These are phyloP conservation scores for Ammospiza caudacuta DNA, from an alignment of 2,113 vertebrate species.

Conservation along the genomic window DNA sequence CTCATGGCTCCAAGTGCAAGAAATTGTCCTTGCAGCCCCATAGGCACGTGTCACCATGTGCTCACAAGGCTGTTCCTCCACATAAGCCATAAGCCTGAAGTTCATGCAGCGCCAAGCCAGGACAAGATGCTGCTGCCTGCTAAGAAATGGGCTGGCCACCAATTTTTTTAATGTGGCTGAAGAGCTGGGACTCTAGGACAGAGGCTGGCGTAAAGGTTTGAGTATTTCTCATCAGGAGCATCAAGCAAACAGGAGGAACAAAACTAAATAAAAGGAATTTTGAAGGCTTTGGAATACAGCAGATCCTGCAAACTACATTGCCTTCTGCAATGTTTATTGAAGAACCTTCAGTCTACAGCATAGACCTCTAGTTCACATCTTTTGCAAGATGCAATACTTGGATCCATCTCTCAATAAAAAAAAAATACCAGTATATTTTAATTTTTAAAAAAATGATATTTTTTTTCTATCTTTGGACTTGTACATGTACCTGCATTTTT, in stretches of 20 bases:
- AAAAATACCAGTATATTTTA: neutral
- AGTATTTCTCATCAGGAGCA: neutral
- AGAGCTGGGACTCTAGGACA: neutral
- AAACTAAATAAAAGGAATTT: neutral
- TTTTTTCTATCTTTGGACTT: neutral
- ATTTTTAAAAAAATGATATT: neutral
- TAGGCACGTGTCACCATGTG: neutral
- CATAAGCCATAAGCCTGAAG: neutral
- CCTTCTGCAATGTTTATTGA: neutral
- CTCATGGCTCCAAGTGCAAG: neutral
- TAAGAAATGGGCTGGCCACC: neutral
- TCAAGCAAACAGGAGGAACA: neutral
- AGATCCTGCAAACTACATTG: neutral
- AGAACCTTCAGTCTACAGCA: neutral
- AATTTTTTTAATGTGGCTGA: neutral
- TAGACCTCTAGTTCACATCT: neutral
- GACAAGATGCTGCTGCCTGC: neutral
- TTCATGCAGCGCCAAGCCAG: accelerated
- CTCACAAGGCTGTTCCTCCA: neutral
- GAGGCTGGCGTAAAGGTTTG: neutral
- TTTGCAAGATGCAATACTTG: neutral
- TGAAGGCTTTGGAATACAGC: neutral
- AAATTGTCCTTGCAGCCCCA: neutral
- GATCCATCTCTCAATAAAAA: neutral
- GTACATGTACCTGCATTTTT: neutral